Base-by-base conservation (phyloP, 2,113 vertebrate species). In the Trichomycterus rosablanca region DNA sequence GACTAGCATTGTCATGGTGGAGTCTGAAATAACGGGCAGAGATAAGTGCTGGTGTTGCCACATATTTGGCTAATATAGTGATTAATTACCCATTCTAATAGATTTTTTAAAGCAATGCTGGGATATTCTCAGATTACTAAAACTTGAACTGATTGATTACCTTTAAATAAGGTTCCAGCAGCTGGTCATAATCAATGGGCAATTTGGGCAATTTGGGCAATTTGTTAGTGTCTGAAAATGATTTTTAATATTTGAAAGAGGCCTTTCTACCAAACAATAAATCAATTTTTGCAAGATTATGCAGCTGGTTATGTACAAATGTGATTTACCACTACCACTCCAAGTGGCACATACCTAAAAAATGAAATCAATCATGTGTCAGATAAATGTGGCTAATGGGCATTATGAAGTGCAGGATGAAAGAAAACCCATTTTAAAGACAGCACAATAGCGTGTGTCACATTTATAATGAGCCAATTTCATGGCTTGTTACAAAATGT, bases 31-130 rank as follows among this genome's bases (percentile, higher is more conserved):
- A 71, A 71, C 45, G 24, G 24, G 28, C 15, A 54, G 6, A 39
- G 46, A 65, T 60, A 70, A 60, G 28, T 50, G 43, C 63, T 50
- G 62, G 43, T 56, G 48, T 56, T 70, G 62, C 68, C 48, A 65
- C 56, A 65, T 37, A 59, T 70, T 65, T 55, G 57, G 42, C 42
- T 46, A 65, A 54, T 54, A 48, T 54, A 59, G 43, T 46, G 57
- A 70, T 59, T 70, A 46, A 60, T 56, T 66, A 61, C 24, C 42
- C 51, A 28, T 39, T 55, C 58, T 70, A 51, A 49, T 55, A 56
- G 35, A 30, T 48, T 39, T 59, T 48, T 59, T 30, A 51, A 12
- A 53, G 60, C 39, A 30, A 16, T 18, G 15, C 26, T 59, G 5
- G 22, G 37, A 34, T 15, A 39, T 57, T 57, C 54, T 57, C 37